Percentiles rank a stretch among this genome's conserved stretches.
Conservation (phyloP, 2,113 vertebrate species). For the Mus spicilegus region DNA sequence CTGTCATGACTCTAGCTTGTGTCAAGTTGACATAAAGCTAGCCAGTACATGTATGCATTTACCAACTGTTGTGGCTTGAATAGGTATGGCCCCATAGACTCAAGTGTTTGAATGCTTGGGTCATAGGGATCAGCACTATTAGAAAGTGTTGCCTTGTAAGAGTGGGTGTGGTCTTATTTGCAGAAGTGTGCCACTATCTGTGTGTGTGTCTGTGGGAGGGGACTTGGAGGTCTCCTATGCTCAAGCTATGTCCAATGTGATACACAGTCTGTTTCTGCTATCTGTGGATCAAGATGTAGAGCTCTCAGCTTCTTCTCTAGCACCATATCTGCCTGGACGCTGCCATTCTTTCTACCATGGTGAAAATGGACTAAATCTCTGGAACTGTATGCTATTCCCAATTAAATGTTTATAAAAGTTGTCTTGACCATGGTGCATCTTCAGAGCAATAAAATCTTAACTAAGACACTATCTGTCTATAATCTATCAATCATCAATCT, state of each 20-base stretch:
- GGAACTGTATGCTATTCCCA: background rate
- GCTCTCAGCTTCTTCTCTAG: background rate
- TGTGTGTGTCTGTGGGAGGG: background rate
- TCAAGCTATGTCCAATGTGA: background rate
- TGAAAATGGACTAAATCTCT: background rate
- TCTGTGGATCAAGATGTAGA: background rate
- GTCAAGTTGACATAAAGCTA: background rate
- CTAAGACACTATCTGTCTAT: background rate
- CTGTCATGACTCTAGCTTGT: background rate
- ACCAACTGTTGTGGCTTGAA: background rate
- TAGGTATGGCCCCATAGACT: background rate
- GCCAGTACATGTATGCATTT: background rate
- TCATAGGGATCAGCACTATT: background rate
- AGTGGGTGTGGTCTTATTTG: background rate
- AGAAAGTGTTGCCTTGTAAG: background rate
- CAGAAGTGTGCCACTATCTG: no score
- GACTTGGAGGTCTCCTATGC: background rate
- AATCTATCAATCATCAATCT: background rate
- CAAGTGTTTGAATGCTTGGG: background rate
- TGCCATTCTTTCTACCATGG: background rate
- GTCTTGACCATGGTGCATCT: background rate
- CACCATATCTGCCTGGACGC: background rate
- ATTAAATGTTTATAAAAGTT: background rate
- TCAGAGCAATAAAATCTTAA: background rate
- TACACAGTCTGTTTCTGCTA: background rate